These are phyloP conservation scores for Pelusios castaneus DNA, from an alignment of 2,113 vertebrate genomes.

Conservation along the genomic window DNA sequence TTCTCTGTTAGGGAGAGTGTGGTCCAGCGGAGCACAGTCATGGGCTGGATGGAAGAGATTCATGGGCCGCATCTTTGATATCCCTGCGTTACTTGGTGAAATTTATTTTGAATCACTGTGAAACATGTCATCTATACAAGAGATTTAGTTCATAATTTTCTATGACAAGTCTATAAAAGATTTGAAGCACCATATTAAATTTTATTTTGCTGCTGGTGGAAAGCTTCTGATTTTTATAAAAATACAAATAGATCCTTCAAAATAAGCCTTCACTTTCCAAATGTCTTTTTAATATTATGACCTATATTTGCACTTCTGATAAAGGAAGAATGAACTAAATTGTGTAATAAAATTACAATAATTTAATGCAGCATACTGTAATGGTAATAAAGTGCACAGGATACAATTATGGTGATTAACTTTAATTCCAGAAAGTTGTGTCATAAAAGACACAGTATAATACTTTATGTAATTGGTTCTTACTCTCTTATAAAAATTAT, in stretches of 20 bases:
- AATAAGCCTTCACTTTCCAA: background rate
- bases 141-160: background rate
- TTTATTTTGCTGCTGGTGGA: background rate
- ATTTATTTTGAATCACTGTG: background rate
- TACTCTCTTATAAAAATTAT: conserved; percentile 27
- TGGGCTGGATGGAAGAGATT: too few species aligned
- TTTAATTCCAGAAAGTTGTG: conserved; percentile 44
- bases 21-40: too few species aligned
- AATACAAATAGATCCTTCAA: background rate
- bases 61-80: too few species aligned
- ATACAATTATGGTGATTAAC: conserved; percentile 33
- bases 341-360: conserved; percentile 38
- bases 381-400: conserved; percentile 41
- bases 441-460: conserved; percentile 20
- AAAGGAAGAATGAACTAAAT: background rate
- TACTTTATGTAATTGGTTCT: conserved; percentile 13
- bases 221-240: background rate
- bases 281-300: conserved; percentile 1
- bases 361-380: conserved; percentile 27
- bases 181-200: background rate
- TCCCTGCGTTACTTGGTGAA: background rate
- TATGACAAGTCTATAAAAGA: background rate
- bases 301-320: background rate
- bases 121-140: background rate
- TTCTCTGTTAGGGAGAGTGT: too few species aligned